Evolutionary conservation across 1,140 invertebrate species (phyloP).

Genomic region (Bombus superbus): DNA sequence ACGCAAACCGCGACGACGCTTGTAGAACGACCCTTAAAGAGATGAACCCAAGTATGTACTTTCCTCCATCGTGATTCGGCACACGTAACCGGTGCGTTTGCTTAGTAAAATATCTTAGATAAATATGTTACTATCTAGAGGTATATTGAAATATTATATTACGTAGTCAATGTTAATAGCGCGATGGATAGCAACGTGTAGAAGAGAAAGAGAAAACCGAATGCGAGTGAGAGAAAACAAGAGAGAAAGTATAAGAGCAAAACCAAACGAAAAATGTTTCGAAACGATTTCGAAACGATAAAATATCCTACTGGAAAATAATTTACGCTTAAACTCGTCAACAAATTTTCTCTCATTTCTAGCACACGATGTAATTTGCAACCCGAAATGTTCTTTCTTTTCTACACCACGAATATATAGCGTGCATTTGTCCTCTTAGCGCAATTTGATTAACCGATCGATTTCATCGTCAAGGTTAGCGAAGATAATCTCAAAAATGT

Average conservation of each 20-base stretch:
- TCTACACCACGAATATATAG: not conserved
- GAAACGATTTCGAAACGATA: conserved; percentile 14
- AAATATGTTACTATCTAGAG: conserved; percentile 47
- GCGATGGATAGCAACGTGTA: not conserved
- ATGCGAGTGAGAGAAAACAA: not conserved
- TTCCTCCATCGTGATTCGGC: conserved; percentile 36
- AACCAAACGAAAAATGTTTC: not conserved
- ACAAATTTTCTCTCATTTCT: not conserved
- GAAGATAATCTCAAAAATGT: not conserved
- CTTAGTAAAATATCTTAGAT: conserved; percentile 45
- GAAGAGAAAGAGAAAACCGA: conserved; percentile 9
- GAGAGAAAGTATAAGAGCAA: not conserved
- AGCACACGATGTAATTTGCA: not conserved
- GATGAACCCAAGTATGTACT: conserved; percentile 18
- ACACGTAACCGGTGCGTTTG: conserved; percentile 17
- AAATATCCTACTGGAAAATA: conserved; percentile 30
- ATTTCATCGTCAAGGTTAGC: not conserved
- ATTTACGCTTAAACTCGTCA: conserved; percentile 41
- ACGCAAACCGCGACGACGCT: conserved; percentile 13
- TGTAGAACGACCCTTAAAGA: conserved; percentile 23
- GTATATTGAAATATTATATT: conserved; percentile 43
- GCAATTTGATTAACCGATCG: not conserved
- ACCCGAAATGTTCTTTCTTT: not conserved
- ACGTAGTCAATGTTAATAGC: conserved; percentile 54
- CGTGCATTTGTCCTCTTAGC: not conserved